phyloP scores from a whole-genome alignment of 2,888 invertebrate genomes.

The Spialia ferax region DNA sequence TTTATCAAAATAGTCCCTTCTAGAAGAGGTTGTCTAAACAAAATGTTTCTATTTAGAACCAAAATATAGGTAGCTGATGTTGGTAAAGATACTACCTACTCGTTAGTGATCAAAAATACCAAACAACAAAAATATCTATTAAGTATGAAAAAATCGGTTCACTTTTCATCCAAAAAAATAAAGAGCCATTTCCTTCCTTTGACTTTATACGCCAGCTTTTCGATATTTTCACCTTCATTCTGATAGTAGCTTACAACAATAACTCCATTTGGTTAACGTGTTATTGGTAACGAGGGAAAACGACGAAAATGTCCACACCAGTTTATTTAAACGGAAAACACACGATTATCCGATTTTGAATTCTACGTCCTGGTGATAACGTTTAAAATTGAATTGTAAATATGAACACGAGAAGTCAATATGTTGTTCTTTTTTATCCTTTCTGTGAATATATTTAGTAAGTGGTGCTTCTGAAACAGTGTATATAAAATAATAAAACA shows the following conservation, averaged over 20 bases:
- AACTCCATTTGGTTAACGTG: constrained; percentile 19
- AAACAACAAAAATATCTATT: no score
- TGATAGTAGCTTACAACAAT: constrained; percentile 16
- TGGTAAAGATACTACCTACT: no score
- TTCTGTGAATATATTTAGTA: background rate
- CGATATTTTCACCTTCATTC: constrained; percentile 8
- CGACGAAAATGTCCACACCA: background rate
- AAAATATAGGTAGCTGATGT: no score
- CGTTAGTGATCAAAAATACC: no score
- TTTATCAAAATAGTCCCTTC: no score
- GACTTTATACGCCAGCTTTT: background rate
- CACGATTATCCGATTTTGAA: background rate
- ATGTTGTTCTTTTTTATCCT: background rate
- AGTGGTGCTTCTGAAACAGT: background rate
- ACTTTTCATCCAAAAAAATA: background rate
- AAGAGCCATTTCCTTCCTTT: background rate
- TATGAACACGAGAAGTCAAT: background rate
- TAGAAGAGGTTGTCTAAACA: no score
- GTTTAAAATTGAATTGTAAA: background rate
- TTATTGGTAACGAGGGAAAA: background rate
- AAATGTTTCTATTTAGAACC: no score
- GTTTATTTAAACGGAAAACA: background rate
- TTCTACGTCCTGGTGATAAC: background rate
- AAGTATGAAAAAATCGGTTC: no score
- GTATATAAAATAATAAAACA: no score